Conservation (phyloP, 2,888 invertebrate species). For the Spatulosminthurus flaviceps region DNA sequence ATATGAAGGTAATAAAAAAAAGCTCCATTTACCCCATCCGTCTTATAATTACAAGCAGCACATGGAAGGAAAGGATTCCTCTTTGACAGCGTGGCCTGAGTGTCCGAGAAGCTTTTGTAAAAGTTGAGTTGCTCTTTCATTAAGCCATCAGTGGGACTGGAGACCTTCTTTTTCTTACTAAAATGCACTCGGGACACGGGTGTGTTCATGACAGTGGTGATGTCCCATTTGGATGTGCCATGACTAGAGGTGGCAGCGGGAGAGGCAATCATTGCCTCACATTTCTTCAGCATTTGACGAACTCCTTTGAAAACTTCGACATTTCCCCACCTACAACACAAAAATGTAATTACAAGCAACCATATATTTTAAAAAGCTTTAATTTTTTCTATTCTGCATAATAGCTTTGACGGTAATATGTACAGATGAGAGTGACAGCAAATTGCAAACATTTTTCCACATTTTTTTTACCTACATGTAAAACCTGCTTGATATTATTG, state of each 20-base stretch:
- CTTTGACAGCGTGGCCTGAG: background rate
- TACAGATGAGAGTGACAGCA: too few relatives aligned
- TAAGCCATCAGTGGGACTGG: background rate
- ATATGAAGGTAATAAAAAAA: too few relatives aligned
- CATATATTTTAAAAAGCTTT: too few relatives aligned
- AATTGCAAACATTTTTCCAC: too few relatives aligned
- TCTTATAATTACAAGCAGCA: conserved; percentile 9
- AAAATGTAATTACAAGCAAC: background rate
- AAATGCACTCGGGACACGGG: conserved; percentile 50
- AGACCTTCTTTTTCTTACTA: conserved; percentile 41
- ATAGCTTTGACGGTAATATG: too few relatives aligned
- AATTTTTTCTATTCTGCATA: too few relatives aligned
- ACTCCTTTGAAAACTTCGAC: conserved; percentile 48
- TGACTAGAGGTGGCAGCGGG: conserved; percentile 15
- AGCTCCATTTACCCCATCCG: conserved; percentile 23
- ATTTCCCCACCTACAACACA: conserved; percentile 45
- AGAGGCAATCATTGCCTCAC: conserved; percentile 45
- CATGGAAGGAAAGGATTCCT: conserved; percentile 4
- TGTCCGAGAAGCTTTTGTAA: conserved; percentile 41
- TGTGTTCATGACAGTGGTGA: conserved; percentile 46
- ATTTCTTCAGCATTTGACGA: conserved; percentile 50
- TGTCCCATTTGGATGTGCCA: conserved; percentile 44
- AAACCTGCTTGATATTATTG: too few relatives aligned
- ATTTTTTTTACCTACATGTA: too few relatives aligned
- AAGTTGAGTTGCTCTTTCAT: conserved; percentile 52